Base-by-base conservation (phyloP, 2,888 invertebrate genomes). In the Elysia crispata region DNA sequence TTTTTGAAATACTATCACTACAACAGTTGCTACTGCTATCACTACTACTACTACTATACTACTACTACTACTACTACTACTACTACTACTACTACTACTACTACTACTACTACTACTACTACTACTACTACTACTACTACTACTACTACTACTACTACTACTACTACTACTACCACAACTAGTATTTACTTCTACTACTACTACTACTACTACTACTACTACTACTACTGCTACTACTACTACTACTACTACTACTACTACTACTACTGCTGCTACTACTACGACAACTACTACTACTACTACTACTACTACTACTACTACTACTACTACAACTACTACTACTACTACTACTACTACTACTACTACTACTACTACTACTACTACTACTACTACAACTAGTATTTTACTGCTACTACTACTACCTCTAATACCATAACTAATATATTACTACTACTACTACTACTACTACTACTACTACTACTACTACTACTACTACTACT, bases 311-410 rank as follows among this genome's bases (percentile, higher is more conserved):
- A 60, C 60, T 23, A 60, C 60, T 18, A 60, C 15, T 5, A 28
- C 54, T 69, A 33, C 33, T 31, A 76, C 64, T 64, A 76, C 64
- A 31, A 76, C 76, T 64, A 76, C 76, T 64, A 76, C 64, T 64
- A 76, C 76, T 64, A 76, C 76, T 64, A 76, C 76, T 64, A 76
- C 76, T 64, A 76, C 64, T 64, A 76, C 76, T 76, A 76, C 76
- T 75, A 75, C 76, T 75, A 75, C 62, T 75, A 75, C 76, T 75
- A 75, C 76, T 75, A 75, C 64, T 64, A 64, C 64, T 64, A 64
- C 64, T 64, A 64, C 64, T 64, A 64, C 64, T 54, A 54, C 13
- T 54, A 54, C 13, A 15, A 54, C 13, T 54, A 54, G 20, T 54
- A 54, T n/a, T n/a, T n/a, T n/a, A n/a, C n/a, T n/a, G n/a, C n/a